A percentile compares a stretch with the other conserved stretches of the same genome.
These are phyloP conservation scores for Meiosimyza platycephala DNA, from an alignment of 2,888 invertebrate genomes.

Conservation along the genomic window DNA sequence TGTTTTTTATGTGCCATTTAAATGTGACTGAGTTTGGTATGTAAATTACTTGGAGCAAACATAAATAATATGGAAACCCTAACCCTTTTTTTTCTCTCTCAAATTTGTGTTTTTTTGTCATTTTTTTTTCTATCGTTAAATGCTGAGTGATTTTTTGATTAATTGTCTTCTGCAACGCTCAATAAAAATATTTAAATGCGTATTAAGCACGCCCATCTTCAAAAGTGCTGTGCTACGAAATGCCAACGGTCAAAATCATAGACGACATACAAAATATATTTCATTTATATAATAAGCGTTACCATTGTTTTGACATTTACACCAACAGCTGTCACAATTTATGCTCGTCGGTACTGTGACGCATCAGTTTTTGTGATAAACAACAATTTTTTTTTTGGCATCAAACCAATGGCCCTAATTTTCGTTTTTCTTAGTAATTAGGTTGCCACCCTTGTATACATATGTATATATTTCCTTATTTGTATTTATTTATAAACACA, in stretches of 20 bases:
- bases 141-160: slow-evolving; percentile 43
- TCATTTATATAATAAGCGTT: slow-evolving; percentile 4
- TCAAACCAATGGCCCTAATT: no score
- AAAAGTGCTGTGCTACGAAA: background rate
- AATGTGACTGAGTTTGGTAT: background rate
- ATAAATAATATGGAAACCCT: slow-evolving; percentile 8
- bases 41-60: background rate
- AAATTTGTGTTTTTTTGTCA: slow-evolving; percentile 13
- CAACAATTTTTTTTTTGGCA: no score
- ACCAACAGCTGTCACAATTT: slow-evolving; percentile 33
- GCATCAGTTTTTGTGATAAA: background rate
- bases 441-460: background rate
- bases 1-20: background rate
- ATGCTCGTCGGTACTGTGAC: background rate
- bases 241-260: slow-evolving; percentile 4
- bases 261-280: background rate
- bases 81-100: background rate
- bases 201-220: background rate
- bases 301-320: slow-evolving; percentile 35
- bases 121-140: slow-evolving; percentile 33
- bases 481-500: background rate
- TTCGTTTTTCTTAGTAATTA: background rate
- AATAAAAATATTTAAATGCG: slow-evolving; percentile 6
- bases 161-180: slow-evolving; percentile 19
- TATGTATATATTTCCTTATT: background rate